Evolutionary conservation across 64 coral and sea anemone genomes (phyloP).

Genomic region (Montipora efflorescens): DNA sequence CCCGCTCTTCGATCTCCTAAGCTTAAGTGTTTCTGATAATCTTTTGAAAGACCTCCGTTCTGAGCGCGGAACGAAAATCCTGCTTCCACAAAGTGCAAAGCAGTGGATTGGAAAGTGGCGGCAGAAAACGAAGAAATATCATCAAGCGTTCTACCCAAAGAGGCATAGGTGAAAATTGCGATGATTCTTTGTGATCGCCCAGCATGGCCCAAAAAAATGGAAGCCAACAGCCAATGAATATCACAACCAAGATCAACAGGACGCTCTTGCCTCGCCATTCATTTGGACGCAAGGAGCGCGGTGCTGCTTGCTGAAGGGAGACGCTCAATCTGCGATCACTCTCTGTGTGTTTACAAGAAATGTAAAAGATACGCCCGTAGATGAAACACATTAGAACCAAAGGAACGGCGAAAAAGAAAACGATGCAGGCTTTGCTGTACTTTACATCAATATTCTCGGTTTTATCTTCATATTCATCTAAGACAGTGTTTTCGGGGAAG

Average conservation of each 20-base stretch:
- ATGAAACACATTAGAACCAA: conserved; percentile 33
- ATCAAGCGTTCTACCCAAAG: background rate
- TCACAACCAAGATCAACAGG: conserved; percentile 40
- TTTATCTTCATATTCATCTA: background rate
- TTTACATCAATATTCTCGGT: conserved; percentile 6
- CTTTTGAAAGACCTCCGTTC: background rate
- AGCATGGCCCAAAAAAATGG: conserved; percentile 47
- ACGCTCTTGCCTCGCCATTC: conserved; percentile 39
- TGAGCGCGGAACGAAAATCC: conserved; percentile 67
- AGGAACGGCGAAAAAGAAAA: conserved; percentile 29
- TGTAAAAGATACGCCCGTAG: conserved; percentile 59
- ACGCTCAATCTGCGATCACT: background rate
- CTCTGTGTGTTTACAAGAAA: conserved; percentile 45
- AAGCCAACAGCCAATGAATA: conserved; percentile 56
- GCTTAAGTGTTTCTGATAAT: background rate
- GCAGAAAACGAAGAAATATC: conserved; percentile 48
- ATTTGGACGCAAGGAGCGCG: background rate
- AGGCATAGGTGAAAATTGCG: conserved; percentile 20
- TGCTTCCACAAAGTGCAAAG: conserved; percentile 73
- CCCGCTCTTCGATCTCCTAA: too few relatives aligned
- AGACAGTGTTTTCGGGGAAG: background rate
- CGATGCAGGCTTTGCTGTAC: conserved; percentile 34
- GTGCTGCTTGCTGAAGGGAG: background rate
- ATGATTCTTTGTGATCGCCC: conserved; percentile 45
- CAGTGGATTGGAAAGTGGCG: conserved; percentile 59